Evolutionary conservation across 2,113 vertebrate genomes (phyloP).

Genomic region (Thalassoma bifasciatum): DNA sequence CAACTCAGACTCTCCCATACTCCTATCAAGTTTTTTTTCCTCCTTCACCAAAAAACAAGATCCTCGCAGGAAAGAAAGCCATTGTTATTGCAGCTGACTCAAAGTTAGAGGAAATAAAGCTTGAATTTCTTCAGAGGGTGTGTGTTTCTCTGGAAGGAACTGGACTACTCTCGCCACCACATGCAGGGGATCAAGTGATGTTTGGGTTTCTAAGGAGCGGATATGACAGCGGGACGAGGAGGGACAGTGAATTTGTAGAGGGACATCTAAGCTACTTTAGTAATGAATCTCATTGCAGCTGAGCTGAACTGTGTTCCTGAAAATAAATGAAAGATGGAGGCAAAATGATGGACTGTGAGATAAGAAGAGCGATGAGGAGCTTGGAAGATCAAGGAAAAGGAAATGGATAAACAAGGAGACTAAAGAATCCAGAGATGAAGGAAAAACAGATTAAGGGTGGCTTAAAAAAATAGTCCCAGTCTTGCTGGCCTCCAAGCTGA

Average conservation of each 20-base stretch:
- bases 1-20: conserved; percentile 25
- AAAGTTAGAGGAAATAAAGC: conserved; percentile 64
- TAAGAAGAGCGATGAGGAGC: not conserved
- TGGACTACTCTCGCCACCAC: conserved; percentile 56
- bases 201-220: conserved; percentile 64
- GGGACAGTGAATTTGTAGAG: conserved; percentile 17
- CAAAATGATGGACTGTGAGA: conserved; percentile 22
- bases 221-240: conserved; percentile 53
- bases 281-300: not conserved
- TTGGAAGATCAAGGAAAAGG: not conserved
- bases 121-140: conserved; percentile 50
- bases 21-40: not conserved
- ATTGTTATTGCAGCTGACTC: conserved; percentile 75
- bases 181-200: conserved; percentile 68
- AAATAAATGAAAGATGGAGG: not conserved
- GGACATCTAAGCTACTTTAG: conserved; percentile 27
- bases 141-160: conserved; percentile 58
- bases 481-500: conserved; percentile 5
- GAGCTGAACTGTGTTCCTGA: conserved; percentile 21
- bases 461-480: not conserved
- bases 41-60: conserved; percentile 34
- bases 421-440: conserved; percentile 17
- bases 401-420: conserved; percentile 7
- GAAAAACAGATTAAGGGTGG: conserved; percentile 17
- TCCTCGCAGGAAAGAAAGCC: conserved; percentile 58